Percentiles rank a stretch among this genome's conserved stretches.
Evolutionary conservation across 2,888 invertebrate species (phyloP).

Genomic region (Blastobasis adustella): DNA sequence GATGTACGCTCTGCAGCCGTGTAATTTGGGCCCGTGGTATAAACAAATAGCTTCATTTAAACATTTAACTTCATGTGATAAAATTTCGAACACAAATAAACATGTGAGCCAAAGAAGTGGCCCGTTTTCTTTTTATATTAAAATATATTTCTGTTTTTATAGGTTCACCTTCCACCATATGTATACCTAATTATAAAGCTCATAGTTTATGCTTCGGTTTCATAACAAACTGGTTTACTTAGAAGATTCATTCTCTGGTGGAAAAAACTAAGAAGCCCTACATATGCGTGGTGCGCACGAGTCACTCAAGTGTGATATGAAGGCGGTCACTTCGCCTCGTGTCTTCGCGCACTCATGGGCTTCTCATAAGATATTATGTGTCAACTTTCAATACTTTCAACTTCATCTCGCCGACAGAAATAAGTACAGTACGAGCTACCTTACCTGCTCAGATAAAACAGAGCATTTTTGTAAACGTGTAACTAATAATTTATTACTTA

Average conservation of each 20-base stretch:
- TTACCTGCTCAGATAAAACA: no score
- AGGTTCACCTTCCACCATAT: no score
- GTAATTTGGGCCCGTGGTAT: slow-evolving; percentile 47
- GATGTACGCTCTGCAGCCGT: slow-evolving; percentile 57
- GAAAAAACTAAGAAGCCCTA: slow-evolving; percentile 36
- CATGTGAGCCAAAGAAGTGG: not conserved
- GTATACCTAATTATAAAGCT: no score
- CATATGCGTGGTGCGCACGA: slow-evolving; percentile 26
- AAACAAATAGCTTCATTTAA: slow-evolving; percentile 64
- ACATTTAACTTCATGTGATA: slow-evolving; percentile 41
- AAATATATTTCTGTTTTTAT: no score
- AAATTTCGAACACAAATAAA: slow-evolving; percentile 14
- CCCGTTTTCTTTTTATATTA: not conserved
- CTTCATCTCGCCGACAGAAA: slow-evolving; percentile 5
- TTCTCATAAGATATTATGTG: slow-evolving; percentile 9
- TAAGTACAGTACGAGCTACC: not conserved
- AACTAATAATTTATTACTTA: no score
- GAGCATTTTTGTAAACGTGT: no score
- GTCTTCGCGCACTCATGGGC: slow-evolving; percentile 40
- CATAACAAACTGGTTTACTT: no score
- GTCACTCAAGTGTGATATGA: slow-evolving; percentile 47
- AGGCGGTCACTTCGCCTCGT: slow-evolving; percentile 34
- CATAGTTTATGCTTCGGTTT: no score
- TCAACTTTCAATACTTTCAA: slow-evolving; percentile 16
- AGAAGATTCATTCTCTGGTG: no score